These are phyloP conservation scores for Scomber japonicus DNA, from an alignment of 2,113 vertebrate genomes.

Conservation along the genomic window DNA sequence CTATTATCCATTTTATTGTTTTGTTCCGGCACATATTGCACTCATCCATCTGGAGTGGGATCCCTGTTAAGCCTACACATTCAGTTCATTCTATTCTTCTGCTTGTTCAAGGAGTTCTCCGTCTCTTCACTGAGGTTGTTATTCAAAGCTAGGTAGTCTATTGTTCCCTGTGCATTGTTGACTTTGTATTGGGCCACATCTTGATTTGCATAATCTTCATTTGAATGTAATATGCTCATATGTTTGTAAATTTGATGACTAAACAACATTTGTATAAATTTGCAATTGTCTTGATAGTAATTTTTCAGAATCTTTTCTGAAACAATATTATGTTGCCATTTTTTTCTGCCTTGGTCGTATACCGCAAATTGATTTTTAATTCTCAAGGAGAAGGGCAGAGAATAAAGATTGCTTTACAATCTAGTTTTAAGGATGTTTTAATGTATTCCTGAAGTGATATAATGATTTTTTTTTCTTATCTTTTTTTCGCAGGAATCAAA, in stretches of 20 bases:
- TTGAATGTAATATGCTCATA: neutral
- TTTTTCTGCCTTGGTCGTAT: conserved; percentile 24
- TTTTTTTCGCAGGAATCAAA: neutral
- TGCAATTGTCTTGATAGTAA: neutral
- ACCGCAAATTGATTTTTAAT: neutral
- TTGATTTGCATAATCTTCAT: neutral
- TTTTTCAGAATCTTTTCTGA: too few relatives aligned
- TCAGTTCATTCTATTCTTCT: neutral
- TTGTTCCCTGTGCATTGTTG: neutral
- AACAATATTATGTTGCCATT: neutral
- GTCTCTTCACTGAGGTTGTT: neutral
- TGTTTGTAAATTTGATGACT: neutral
- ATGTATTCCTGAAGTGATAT: too few relatives aligned
- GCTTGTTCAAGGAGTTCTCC: neutral
- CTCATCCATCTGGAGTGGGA: conserved; percentile 25
- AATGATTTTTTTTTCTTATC: neutral
- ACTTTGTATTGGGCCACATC: neutral
- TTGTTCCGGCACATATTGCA: conserved; percentile 26
- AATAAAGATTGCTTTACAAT: neutral
- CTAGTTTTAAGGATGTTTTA: too few relatives aligned
- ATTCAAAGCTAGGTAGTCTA: neutral
- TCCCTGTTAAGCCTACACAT: conserved; percentile 12
- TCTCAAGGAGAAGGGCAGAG: conserved; percentile 3
- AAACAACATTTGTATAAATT: too few relatives aligned
- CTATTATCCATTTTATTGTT: conserved; percentile 53